Conservation (phyloP, 2,113 vertebrate genomes). For the Crotalus viridis region DNA sequence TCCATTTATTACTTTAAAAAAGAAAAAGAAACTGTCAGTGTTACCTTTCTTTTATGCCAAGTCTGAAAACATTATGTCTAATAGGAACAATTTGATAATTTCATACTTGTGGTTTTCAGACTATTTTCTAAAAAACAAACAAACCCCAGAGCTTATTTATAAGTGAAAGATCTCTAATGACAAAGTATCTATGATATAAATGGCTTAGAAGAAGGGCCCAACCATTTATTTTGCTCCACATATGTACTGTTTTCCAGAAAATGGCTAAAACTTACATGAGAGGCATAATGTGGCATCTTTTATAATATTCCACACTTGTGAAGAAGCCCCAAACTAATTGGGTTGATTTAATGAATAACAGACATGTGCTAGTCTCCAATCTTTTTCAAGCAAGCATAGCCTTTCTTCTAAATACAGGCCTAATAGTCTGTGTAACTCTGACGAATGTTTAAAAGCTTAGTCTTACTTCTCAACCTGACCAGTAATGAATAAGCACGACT, state of each 20-base stretch:
- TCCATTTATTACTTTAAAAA: not conserved
- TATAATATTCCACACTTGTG: not conserved
- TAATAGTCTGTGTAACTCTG: not conserved
- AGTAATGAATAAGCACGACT: slow-evolving; percentile 31
- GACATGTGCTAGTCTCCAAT: not conserved
- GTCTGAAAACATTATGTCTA: not conserved
- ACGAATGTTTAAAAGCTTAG: not conserved
- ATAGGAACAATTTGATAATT: not conserved
- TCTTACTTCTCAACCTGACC: not conserved
- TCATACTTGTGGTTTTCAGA: not conserved
- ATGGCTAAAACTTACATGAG: not conserved
- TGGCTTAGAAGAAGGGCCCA: not conserved
- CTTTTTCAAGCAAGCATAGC: not conserved
- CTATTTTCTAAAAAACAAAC: not conserved
- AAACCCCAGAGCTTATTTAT: not conserved
- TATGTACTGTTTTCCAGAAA: not conserved
- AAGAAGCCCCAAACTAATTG: not conserved
- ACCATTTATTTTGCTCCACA: not conserved
- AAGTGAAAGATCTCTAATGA: not conserved
- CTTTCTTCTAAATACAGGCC: not conserved
- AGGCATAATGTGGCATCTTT: not conserved
- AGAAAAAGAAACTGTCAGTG: not conserved
- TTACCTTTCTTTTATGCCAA: not conserved
- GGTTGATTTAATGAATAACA: not conserved
- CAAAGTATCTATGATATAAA: not conserved